Conservation (phyloP, 2,888 invertebrate genomes). For the Epistrophella euchroma region DNA sequence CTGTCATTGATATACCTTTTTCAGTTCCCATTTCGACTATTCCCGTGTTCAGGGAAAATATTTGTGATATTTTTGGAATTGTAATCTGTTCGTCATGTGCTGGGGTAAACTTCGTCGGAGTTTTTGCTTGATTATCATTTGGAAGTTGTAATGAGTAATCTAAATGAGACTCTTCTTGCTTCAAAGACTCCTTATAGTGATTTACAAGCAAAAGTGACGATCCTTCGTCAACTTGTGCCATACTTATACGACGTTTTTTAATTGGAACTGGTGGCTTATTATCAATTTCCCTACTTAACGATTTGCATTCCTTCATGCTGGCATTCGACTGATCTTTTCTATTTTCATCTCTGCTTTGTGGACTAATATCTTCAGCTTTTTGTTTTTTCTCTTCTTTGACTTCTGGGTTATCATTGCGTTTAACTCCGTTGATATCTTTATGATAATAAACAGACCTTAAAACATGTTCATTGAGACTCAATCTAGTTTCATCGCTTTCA, state of each 20-base stretch:
- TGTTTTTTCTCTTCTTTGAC: not conserved
- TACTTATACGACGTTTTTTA: slow-evolving; percentile 39
- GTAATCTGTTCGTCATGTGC: slow-evolving; percentile 71
- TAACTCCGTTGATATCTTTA: slow-evolving; percentile 58
- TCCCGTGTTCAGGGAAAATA: slow-evolving; percentile 79
- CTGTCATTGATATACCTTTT: not conserved
- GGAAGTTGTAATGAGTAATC: not conserved
- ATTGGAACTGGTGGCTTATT: not conserved
- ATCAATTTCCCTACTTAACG: not conserved
- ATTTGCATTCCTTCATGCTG: not conserved
- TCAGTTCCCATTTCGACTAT: slow-evolving; percentile 46
- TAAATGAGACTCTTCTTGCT: not conserved
- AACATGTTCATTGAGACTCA: slow-evolving; percentile 78
- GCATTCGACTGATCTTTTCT: not conserved
- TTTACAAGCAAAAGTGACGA: slow-evolving; percentile 50
- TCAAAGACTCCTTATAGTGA: slow-evolving; percentile 36
- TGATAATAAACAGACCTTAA: slow-evolving; percentile 79
- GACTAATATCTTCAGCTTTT: not conserved
- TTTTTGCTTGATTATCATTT: not conserved
- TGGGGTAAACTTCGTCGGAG: not conserved
- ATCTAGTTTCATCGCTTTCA: slow-evolving; percentile 77
- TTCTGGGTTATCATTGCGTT: not conserved
- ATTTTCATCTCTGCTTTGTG: not conserved
- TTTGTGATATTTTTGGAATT: slow-evolving; percentile 79
- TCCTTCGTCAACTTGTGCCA: slow-evolving; percentile 2